Evolutionary conservation across 2,888 invertebrate species (phyloP), one percentile per base, ranked within the genome.

Genomic region (Sarcophaga subvicina): DNA sequence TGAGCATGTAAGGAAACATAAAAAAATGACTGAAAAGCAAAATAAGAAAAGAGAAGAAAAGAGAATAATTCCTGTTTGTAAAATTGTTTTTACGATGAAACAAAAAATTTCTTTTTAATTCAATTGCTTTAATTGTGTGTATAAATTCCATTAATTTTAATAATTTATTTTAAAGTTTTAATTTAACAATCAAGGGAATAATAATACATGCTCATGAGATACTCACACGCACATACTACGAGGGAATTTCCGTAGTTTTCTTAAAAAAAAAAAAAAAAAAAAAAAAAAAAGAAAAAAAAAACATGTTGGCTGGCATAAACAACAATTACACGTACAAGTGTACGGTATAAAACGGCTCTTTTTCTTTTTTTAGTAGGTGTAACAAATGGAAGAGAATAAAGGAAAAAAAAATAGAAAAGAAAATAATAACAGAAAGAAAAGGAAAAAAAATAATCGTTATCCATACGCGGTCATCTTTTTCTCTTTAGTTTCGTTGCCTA

Each of bases 61-160:
- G 37, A 1, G 27, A 27, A 37, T 37, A 73, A 63, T 83, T 83
- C 70, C 75, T 84, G 79, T 84, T 80, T 75, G 66, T 59, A 84
- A 79, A 84, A 80, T 76, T 76, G 82, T 72, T 83, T 20, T 70
- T 71, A 49, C 80, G 27, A 27, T 27, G 27, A 27, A 27, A 25
- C 3, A 4, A 27, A 27, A 3, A 27, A 27, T 27, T 27, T 27
- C 27, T 27, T 27, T 27, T 4, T 4, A 2, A 27, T 27, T 27
- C 0, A 27, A 27, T 27, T 4, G 3, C 4, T 27, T 27, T 4
- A 27, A 27, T 27, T 27, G 71, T 80, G 71, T 80, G 80, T 84
- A 37, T 8, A 37, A 37, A 80, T 80, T 76, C 62, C 60, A 85
- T 80, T 77, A 84, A 84, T 84, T 84, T 80, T 76, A 80, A 80